Percentiles rank a stretch among this genome's conserved stretches.
These are phyloP conservation scores for Dynastes maya DNA, from an alignment of 2,888 invertebrate species.

Conservation along the genomic window DNA sequence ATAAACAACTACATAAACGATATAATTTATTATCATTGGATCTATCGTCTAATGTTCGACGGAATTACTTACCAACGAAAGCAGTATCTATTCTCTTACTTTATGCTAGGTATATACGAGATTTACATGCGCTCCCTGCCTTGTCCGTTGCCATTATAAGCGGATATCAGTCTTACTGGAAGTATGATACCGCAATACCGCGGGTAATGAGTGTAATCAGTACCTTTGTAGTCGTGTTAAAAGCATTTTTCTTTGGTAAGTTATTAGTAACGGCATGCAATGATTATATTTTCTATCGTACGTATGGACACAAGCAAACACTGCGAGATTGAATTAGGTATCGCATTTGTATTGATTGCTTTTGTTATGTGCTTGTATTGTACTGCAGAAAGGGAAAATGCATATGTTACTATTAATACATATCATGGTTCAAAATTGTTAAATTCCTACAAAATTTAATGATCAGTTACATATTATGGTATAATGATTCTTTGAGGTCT, in stretches of 20 bases:
- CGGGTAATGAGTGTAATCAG: slow-evolving; percentile 4
- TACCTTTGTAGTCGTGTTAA: slow-evolving; percentile 8
- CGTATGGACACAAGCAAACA: neutral
- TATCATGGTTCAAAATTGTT: no score
- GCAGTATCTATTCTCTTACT: no score
- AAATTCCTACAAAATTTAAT: no score
- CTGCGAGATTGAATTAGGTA: neutral
- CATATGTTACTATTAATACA: no score
- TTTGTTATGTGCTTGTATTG: neutral
- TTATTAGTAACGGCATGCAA: neutral
- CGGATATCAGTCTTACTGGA: neutral
- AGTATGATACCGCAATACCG: neutral
- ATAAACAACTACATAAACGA: slow-evolving; percentile 5
- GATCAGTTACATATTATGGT: no score
- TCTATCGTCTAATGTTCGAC: slow-evolving; percentile 8
- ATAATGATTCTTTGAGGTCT: no score
- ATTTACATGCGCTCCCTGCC: neutral
- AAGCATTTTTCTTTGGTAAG: neutral
- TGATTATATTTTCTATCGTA: slow-evolving; percentile 9
- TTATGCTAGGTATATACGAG: neutral
- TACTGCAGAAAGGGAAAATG: neutral
- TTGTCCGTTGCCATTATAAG: slow-evolving; percentile 2
- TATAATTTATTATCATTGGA: slow-evolving; percentile 31
- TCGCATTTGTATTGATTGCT: neutral
- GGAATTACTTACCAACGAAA: neutral